Evolutionary conservation across 2,888 invertebrate species (phyloP), one percentile per base, ranked within the genome.

Genomic region (Plebejus anna): DNA sequence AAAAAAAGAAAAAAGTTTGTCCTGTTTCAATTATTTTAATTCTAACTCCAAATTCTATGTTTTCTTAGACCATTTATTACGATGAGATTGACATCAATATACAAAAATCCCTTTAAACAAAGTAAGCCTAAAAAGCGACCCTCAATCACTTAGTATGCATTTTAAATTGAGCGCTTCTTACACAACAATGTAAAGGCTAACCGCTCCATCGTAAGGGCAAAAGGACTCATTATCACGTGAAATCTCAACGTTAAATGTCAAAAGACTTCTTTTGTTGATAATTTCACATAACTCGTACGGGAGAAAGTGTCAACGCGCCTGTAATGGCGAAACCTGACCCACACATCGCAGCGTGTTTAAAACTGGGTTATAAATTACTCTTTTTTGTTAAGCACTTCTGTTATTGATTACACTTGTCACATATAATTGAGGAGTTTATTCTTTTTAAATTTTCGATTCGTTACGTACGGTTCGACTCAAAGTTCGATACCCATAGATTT

Each of bases 261-360:
- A 59, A 72, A 28, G 72, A 28, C 72, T 71, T 72, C 76, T 81
- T 81, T 80, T 80, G 81, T 81, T 79, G 80, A 85, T 83, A 82
- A 83, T 84, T 86, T 83, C 85, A 86, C 85, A 87, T 86, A 86
- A 89, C 85, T 84, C 82, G 83, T 83, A 82, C 47, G 82, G 87
- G 90, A 90, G 90, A 91, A 91, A 91, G 90, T 87, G 87, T 82
- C 86, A 72, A n/a, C 76, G 83, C 81, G 82, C 83, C 84, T 83
- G 87, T 87, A 89, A 87, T 90, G 91, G 86, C 90, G 90, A 90
- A 89, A 90, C 86, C 84, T 77, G 76, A 79, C 66, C 66, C 66
- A 66, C 66, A 66, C 78, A 59, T 77, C 78, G 59, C 66, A 32
- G 55, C 42, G 47, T 47, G 47, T 72, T 72, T 72, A 72, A 73